These are phyloP conservation scores for Tridacna crocea DNA, from an alignment of 2,888 invertebrate genomes.

Conservation along the genomic window DNA sequence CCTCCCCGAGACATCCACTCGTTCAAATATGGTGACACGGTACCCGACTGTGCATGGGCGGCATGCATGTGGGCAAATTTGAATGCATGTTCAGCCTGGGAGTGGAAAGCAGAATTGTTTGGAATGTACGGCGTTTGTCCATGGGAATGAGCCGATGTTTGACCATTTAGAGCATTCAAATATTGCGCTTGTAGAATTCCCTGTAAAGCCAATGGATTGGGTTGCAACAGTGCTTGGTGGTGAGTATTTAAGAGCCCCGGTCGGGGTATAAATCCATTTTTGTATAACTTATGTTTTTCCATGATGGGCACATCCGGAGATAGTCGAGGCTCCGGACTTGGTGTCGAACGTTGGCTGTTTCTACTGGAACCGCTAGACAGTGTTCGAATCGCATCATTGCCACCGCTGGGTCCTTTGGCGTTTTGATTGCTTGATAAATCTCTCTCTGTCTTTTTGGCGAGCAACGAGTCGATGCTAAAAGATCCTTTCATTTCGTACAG, in stretches of 20 bases:
- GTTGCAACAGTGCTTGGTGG: conserved; percentile 64
- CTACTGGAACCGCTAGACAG: conserved; percentile 11
- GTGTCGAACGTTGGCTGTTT: conserved; percentile 66
- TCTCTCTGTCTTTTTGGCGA: conserved; percentile 86
- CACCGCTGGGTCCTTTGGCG: not conserved
- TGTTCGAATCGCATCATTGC: not conserved
- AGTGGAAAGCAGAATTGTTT: conserved; percentile 79
- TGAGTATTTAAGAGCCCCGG: conserved; percentile 74
- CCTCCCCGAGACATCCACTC: conserved; percentile 96
- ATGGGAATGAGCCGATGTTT: conserved; percentile 53
- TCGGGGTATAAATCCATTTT: conserved; percentile 69
- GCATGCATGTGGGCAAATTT: conserved; percentile 78
- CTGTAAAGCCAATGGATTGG: conserved; percentile 63
- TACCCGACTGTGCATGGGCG: conserved; percentile 60
- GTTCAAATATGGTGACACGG: conserved; percentile 84
- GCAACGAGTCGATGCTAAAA: conserved; percentile 95
- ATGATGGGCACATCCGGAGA: conserved; percentile 62
- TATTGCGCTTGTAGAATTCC: conserved; percentile 68
- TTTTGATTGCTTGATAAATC: conserved; percentile 19
- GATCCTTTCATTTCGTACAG: conserved; percentile 85
- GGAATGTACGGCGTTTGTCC: conserved; percentile 61
- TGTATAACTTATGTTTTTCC: conserved; percentile 50
- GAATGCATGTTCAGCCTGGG: conserved; percentile 78
- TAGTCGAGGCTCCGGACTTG: conserved; percentile 71
- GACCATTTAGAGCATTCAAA: conserved; percentile 64